Evolutionary conservation across 1,140 invertebrate species (phyloP).

Genomic region (Dreissena polymorpha): DNA sequence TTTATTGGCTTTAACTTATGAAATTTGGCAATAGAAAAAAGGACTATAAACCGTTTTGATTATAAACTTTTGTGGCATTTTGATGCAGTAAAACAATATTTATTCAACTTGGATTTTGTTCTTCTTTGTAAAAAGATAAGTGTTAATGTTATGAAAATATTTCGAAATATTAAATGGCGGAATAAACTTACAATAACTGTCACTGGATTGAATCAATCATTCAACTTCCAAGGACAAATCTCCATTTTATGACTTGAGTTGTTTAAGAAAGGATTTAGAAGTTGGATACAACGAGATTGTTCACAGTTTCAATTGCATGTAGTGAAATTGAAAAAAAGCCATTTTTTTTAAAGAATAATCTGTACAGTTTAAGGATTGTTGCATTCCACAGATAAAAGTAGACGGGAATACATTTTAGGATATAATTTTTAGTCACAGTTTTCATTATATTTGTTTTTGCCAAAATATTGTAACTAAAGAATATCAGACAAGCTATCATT

Average conservation of each 20-base stretch:
- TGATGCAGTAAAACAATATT: no score
- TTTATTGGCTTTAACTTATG: not conserved
- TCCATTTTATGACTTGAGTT: conserved; percentile 20
- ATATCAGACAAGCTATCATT: no score
- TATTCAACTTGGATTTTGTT: no score
- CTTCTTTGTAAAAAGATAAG: no score
- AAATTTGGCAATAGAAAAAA: conserved; percentile 1
- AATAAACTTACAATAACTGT: no score
- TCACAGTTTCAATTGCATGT: not conserved
- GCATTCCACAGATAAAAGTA: not conserved
- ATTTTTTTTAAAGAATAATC: not conserved
- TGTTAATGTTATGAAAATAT: no score
- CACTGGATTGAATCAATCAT: no score
- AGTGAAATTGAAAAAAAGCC: not conserved
- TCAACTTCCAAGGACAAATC: not conserved
- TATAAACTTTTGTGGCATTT: no score
- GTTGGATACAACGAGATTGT: not conserved
- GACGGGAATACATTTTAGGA: not conserved
- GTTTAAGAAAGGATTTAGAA: conserved; percentile 24
- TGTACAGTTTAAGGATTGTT: not conserved
- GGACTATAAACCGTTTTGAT: no score
- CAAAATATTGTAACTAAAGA: not conserved
- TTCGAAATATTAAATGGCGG: no score
- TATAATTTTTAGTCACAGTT: not conserved
- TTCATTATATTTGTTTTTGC: not conserved